Conservation (phyloP, 2,888 invertebrate genomes). For the Fragum fragum region DNA sequence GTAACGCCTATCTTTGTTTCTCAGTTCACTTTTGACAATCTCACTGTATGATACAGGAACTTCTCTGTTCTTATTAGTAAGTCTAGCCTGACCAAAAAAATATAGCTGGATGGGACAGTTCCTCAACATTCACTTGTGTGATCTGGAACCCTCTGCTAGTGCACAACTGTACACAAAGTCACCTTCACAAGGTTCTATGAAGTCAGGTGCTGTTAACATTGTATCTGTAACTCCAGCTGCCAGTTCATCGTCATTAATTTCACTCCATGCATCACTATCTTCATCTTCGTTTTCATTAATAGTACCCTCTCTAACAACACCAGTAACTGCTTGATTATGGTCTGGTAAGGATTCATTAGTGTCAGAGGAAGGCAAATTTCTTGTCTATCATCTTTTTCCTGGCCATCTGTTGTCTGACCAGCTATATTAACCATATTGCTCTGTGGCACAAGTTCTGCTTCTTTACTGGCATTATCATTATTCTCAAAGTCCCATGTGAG, state of each 20-base stretch:
- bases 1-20: constrained; percentile 9
- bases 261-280: constrained; percentile 34
- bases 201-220: constrained; percentile 42
- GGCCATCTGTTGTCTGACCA: constrained; percentile 10
- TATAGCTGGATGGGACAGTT: constrained; percentile 51
- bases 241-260: constrained; percentile 29
- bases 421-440: background rate
- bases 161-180: constrained; percentile 43
- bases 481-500: constrained; percentile 10
- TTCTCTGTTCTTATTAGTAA: background rate
- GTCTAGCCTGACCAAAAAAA: constrained; percentile 57
- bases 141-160: background rate
- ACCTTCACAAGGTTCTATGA: constrained; percentile 37
- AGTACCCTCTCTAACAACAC: constrained; percentile 8
- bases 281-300: constrained; percentile 5
- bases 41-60: constrained; percentile 41
- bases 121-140: background rate
- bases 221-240: constrained; percentile 31
- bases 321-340: constrained; percentile 13
- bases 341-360: constrained; percentile 9
- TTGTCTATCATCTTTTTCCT: constrained; percentile 15
- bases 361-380: background rate
- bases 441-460: background rate
- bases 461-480: constrained; percentile 3
- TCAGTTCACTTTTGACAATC: constrained; percentile 31